Conservation (phyloP, 1,140 invertebrate species). For the Brachionus rotundiformis region DNA sequence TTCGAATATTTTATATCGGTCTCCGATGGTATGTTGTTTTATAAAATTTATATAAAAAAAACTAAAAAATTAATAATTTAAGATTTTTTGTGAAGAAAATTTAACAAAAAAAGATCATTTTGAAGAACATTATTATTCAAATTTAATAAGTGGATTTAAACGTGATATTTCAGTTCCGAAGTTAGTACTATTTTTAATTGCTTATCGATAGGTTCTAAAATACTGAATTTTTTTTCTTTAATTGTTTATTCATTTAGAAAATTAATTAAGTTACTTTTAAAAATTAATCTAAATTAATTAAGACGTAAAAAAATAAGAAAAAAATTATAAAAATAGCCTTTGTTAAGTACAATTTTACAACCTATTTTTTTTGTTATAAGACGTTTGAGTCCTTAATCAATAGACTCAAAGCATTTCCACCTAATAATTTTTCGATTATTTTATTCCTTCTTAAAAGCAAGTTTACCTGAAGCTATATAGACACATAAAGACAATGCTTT, state of each 20-base stretch:
- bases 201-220: not conserved
- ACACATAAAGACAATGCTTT: not conserved
- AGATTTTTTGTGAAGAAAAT: not conserved
- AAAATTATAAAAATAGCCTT: not conserved
- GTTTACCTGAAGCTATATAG: not conserved
- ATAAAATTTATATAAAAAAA: not conserved
- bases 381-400: not conserved
- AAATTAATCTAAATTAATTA: too few relatives aligned
- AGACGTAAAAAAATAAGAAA: too few relatives aligned
- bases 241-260: too few relatives aligned
- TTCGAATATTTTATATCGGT: not conserved
- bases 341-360: not conserved
- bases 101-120: not conserved
- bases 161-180: not conserved
- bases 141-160: not conserved
- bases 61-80: not conserved
- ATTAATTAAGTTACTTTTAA: too few relatives aligned
- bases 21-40: not conserved
- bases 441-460: not conserved
- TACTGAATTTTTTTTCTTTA: too few relatives aligned
- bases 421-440: not conserved
- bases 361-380: not conserved
- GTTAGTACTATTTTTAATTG: not conserved
- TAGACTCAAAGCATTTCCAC: not conserved
- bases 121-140: not conserved